Evolutionary conservation across 2,113 vertebrate species (phyloP).

Genomic region (Oryzias celebensis): DNA sequence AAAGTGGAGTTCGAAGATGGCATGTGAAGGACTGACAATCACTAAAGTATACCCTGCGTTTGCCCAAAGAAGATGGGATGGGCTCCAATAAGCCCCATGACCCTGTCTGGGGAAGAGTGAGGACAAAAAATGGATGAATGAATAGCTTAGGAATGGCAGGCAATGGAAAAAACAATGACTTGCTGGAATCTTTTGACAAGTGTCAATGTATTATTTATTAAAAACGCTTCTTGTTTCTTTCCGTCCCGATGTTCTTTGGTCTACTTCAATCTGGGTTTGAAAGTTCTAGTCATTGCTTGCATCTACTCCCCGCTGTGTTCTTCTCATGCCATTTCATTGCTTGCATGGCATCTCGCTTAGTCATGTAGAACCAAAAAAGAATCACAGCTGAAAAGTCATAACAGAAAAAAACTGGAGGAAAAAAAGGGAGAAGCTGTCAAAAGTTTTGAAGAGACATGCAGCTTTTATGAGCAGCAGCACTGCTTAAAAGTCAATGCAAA

Average conservation of each 20-base stretch:
- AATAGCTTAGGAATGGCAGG: neutral
- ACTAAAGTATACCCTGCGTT: no score
- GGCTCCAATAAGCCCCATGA: no score
- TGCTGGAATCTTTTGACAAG: neutral
- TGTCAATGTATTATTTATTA: conserved; percentile 7
- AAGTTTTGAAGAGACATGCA: conserved; percentile 34
- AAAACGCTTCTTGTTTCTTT: neutral
- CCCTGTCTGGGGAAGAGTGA: no score
- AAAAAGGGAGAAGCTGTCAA: conserved; percentile 20
- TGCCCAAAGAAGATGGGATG: no score
- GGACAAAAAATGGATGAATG: no score
- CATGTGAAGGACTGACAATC: no score
- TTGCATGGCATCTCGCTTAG: conserved; percentile 36
- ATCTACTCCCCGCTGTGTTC: conserved; percentile 12
- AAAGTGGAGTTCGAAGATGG: no score
- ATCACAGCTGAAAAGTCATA: conserved; percentile 41
- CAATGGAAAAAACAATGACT: neutral
- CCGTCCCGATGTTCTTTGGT: conserved; percentile 4
- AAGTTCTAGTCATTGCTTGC: conserved; percentile 19
- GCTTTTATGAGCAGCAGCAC: neutral
- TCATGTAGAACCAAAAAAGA: conserved; percentile 34
- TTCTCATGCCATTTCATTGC: conserved; percentile 15
- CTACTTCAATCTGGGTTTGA: conserved; percentile 17
- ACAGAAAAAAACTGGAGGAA: neutral
- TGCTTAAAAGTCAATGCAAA: conserved; percentile 32